Conservation (phyloP, 2,888 invertebrate species). For the Heliothis peltigera region DNA sequence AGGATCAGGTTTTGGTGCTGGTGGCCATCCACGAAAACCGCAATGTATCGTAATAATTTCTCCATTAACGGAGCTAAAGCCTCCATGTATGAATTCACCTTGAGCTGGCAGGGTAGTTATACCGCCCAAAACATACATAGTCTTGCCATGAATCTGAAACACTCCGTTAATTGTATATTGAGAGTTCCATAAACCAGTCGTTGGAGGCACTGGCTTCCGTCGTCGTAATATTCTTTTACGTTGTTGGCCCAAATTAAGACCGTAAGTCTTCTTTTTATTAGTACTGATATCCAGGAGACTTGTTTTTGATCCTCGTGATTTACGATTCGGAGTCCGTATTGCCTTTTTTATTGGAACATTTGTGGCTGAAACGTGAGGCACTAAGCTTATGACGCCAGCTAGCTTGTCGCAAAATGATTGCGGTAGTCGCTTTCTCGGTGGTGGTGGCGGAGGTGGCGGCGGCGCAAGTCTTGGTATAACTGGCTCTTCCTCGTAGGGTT, state of each 20-base stretch:
- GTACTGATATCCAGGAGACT: conserved; percentile 60
- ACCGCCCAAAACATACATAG: conserved; percentile 73
- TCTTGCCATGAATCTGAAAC: conserved; percentile 70
- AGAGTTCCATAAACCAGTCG: conserved; percentile 73
- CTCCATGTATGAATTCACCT: conserved; percentile 83
- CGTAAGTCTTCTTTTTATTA: conserved; percentile 72
- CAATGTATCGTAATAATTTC: conserved; percentile 76
- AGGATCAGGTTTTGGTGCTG: conserved; percentile 67
- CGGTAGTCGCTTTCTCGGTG: conserved; percentile 78
- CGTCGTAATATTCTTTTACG: conserved; percentile 54
- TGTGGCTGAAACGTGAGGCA: conserved; percentile 64
- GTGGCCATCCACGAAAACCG: conserved; percentile 73
- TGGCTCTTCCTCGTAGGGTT: conserved; percentile 78
- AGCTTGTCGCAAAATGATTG: conserved; percentile 75
- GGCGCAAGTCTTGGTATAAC: conserved; percentile 71
- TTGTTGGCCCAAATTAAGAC: conserved; percentile 61
- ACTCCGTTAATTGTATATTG: conserved; percentile 81
- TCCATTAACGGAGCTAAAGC: conserved; percentile 67
- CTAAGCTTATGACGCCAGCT: conserved; percentile 73
- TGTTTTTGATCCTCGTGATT: conserved; percentile 64
- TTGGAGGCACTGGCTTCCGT: conserved; percentile 73
- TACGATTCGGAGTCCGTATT: conserved; percentile 39
- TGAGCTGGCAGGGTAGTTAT: conserved; percentile 73
- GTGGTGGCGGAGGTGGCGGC: conserved; percentile 79
- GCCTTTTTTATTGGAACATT: conserved; percentile 17